Conservation (phyloP, 2,888 invertebrate genomes). For the Pteria penguin region DNA sequence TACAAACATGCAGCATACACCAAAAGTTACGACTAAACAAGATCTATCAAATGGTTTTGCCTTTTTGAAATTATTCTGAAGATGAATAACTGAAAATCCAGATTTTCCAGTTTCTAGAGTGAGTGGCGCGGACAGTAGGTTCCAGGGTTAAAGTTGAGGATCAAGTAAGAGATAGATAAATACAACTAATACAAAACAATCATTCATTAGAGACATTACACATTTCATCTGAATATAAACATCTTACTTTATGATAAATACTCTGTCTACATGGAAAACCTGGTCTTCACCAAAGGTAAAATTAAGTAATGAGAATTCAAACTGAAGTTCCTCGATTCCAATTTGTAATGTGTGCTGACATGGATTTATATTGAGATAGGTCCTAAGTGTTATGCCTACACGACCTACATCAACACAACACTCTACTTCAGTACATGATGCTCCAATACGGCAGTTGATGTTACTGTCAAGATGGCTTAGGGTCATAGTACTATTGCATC, state of each 20-base stretch:
- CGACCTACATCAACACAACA: conserved; percentile 41
- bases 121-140: no score
- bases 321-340: conserved; percentile 33
- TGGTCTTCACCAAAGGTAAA: conserved; percentile 33
- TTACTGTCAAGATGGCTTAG: conserved; percentile 1
- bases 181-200: no score
- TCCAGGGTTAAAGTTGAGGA: no score
- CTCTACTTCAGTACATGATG: conserved; percentile 33
- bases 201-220: no score
- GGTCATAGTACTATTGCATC: neutral
- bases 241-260: conserved; percentile 25
- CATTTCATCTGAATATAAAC: neutral
- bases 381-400: conserved; percentile 19
- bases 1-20: no score
- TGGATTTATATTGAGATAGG: conserved; percentile 15
- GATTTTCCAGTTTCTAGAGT: no score
- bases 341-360: conserved; percentile 20
- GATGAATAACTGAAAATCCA: no score
- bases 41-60: no score
- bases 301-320: conserved; percentile 30
- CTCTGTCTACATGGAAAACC: conserved; percentile 24
- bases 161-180: no score
- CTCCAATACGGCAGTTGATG: conserved; percentile 3
- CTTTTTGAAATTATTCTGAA: no score
- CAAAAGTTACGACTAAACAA: no score